phyloP scores from a whole-genome alignment of 2,888 invertebrate genomes.

The Phaonia tiefii region DNA sequence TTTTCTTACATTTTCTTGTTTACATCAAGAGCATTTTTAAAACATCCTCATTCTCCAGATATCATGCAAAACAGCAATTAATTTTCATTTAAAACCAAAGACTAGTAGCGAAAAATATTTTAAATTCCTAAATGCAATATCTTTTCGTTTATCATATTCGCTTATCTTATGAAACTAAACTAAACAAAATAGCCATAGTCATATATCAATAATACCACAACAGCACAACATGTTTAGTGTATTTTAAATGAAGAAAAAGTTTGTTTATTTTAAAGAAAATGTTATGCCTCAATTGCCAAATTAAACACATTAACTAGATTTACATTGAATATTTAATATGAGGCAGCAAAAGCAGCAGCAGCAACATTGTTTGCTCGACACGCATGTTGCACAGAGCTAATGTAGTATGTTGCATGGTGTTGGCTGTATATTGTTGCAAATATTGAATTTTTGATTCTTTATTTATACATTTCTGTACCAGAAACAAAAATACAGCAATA shows the following conservation, averaged over 20 bases:
- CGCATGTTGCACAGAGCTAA: neutral
- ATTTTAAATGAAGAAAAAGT: neutral
- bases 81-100: slow-evolving; percentile 1
- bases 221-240: too few relatives aligned
- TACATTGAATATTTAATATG: too few relatives aligned
- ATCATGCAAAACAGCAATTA: slow-evolving; percentile 38
- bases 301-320: slow-evolving; percentile 42
- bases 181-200: too few relatives aligned
- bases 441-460: neutral
- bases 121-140: neutral
- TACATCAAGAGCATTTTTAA: too few relatives aligned
- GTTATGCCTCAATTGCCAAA: slow-evolving; percentile 62
- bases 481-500: too few relatives aligned
- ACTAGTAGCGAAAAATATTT: neutral
- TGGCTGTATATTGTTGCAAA: neutral
- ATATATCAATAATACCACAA: neutral
- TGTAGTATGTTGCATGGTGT: neutral
- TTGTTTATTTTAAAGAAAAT: slow-evolving; percentile 14
- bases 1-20: too few relatives aligned
- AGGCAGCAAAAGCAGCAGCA: slow-evolving; percentile 19
- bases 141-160: neutral
- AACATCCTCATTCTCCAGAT: slow-evolving; percentile 58
- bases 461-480: slow-evolving; percentile 13
- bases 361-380: too few relatives aligned
- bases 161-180: too few relatives aligned